phyloP scores from a whole-genome alignment of 2,888 invertebrate species.

The Cabera pusaria region DNA sequence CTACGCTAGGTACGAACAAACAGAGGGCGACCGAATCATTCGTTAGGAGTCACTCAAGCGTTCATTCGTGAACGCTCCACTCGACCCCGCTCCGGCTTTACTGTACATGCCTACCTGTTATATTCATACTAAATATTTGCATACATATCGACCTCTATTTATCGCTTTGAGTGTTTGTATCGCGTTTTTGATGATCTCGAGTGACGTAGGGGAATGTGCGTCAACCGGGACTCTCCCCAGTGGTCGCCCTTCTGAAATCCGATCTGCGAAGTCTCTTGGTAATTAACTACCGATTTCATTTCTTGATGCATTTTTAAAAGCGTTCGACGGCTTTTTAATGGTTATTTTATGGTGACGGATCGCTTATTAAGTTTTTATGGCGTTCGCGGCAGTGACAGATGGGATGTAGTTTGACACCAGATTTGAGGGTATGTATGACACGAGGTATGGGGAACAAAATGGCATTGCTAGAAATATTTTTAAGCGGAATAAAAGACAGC shows the following conservation, averaged over 20 bases:
- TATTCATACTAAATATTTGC: conserved; percentile 77
- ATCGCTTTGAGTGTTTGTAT: conserved; percentile 37
- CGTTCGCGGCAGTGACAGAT: conserved; percentile 71
- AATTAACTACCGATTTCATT: conserved; percentile 82
- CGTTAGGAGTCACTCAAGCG: conserved; percentile 76
- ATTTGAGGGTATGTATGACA: conserved; percentile 55
- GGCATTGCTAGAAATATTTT: too few relatives aligned
- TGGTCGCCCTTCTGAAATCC: conserved; percentile 59
- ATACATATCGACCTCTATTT: conserved; percentile 63
- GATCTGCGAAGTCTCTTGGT: conserved; percentile 78
- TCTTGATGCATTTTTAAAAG: conserved; percentile 83
- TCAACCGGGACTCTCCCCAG: conserved; percentile 37
- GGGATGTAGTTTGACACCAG: conserved; percentile 80
- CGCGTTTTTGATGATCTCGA: conserved; percentile 38
- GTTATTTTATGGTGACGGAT: conserved; percentile 83
- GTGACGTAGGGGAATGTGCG: conserved; percentile 35
- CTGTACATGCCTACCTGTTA: conserved; percentile 67
- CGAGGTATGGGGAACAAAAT: conserved; percentile 24
- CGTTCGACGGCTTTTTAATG: conserved; percentile 81
- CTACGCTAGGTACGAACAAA: conserved; percentile 40
- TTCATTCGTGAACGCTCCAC: conserved; percentile 71
- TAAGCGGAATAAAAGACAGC: too few relatives aligned
- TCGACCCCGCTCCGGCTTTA: conserved; percentile 41
- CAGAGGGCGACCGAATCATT: conserved; percentile 57
- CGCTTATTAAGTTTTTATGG: conserved; percentile 82